A percentile compares a stretch with the other conserved stretches of the same genome.
These are phyloP conservation scores for Drosophila melanica DNA, from an alignment of 1,140 invertebrate species.

Conservation along the genomic window DNA sequence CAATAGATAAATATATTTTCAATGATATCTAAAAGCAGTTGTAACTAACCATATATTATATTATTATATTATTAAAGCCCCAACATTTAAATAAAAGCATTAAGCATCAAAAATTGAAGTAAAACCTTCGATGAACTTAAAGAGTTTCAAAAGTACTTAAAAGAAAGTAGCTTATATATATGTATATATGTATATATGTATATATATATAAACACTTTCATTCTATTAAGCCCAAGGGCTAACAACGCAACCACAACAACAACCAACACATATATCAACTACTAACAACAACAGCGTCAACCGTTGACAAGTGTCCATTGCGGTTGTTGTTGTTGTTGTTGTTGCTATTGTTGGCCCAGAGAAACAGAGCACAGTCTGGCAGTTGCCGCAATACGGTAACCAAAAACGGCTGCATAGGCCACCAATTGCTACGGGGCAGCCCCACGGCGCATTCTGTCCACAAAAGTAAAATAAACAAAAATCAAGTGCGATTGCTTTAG, in stretches of 20 bases:
- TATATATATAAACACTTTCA: background rate
- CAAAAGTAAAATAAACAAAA: slow-evolving; percentile 1
- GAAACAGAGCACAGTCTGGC: background rate
- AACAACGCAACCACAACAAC: background rate
- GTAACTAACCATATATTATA: no score
- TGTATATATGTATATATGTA: background rate
- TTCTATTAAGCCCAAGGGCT: background rate
- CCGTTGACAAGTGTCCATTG: slow-evolving; percentile 44
- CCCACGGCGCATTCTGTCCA: slow-evolving; percentile 14
- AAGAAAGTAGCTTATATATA: background rate
- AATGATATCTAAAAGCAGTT: no score
- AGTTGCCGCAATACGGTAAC: slow-evolving; percentile 8
- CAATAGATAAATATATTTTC: no score
- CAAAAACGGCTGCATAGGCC: slow-evolving; percentile 8
- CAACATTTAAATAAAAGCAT: no score
- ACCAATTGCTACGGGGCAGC: background rate
- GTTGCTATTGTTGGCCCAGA: slow-evolving; percentile 14
- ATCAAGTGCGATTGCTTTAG: background rate
- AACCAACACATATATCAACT: slow-evolving; percentile 22
- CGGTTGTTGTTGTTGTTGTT: slow-evolving; percentile 37
- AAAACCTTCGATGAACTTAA: no score
- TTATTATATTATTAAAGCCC: no score
- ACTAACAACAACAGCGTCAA: slow-evolving; percentile 20
- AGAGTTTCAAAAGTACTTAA: no score
- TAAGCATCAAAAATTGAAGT: no score